These are phyloP conservation scores for Dendrocincla tyrannina DNA, from an alignment of 2,797 vertebrate species.

Conservation along the genomic window DNA sequence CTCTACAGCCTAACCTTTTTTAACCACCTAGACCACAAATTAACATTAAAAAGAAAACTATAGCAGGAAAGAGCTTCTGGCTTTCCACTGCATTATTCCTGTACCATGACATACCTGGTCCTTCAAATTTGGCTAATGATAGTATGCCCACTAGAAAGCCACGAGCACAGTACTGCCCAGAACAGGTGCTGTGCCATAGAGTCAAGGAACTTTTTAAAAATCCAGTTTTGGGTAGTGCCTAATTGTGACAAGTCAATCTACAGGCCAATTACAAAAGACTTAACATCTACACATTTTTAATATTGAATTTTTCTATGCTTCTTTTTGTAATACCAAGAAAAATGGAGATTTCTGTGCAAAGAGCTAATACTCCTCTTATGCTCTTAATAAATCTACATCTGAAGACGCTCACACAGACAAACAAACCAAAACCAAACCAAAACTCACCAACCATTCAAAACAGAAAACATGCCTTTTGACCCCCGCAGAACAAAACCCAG, in stretches of 20 bases:
- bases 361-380: fast-evolving
- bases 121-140: neutral
- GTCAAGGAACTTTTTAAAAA: neutral
- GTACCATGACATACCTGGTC: neutral
- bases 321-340: neutral
- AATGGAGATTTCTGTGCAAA: neutral
- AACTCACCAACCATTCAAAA: neutral
- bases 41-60: neutral
- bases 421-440: neutral
- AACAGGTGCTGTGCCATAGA: neutral
- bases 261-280: neutral
- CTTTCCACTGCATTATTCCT: neutral
- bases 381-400: fast-evolving
- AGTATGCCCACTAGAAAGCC: neutral
- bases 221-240: neutral
- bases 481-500: neutral
- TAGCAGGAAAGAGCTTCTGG: neutral
- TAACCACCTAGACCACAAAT: neutral
- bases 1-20: neutral
- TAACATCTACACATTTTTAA: neutral
- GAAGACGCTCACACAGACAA: neutral
- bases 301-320: neutral
- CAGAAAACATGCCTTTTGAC: neutral
- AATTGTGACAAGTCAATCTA: neutral
- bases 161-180: neutral